Percentiles rank a stretch among this genome's conserved stretches.
phyloP scores from a whole-genome alignment of 92 coral and sea anemone species.

The Porites cylindrica region DNA sequence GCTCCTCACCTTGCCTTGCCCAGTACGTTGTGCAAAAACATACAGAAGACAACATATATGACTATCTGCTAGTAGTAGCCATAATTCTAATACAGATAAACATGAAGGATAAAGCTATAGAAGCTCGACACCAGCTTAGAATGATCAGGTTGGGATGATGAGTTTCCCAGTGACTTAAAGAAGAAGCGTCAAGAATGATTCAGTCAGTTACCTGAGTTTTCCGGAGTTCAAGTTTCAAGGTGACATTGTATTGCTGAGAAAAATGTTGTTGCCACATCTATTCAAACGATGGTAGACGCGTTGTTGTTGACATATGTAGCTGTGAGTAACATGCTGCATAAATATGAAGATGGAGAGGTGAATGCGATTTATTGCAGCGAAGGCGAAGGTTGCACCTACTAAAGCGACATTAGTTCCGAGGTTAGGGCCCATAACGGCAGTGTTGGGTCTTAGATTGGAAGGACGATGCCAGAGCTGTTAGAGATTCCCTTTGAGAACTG shows the following conservation, averaged over 20 bases:
- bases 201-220: slow-evolving; percentile 7
- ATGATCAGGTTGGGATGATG: slow-evolving; percentile 3
- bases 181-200: slow-evolving; percentile 40
- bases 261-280: neutral
- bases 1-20: no score
- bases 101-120: no score
- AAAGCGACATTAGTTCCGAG: slow-evolving; percentile 33
- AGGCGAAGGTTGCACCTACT: slow-evolving; percentile 71
- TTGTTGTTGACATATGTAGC: slow-evolving; percentile 56
- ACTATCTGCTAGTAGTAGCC: no score
- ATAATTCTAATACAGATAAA: no score
- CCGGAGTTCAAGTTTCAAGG: slow-evolving; percentile 22
- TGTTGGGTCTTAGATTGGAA: slow-evolving; percentile 59
- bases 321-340: slow-evolving; percentile 48
- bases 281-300: slow-evolving; percentile 69
- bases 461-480: slow-evolving; percentile 47
- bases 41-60: no score
- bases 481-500: slow-evolving; percentile 18
- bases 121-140: no score
- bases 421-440: slow-evolving; percentile 63
- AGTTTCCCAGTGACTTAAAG: slow-evolving; percentile 42
- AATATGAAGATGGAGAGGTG: slow-evolving; percentile 47
- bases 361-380: slow-evolving; percentile 65
- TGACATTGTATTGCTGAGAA: neutral
- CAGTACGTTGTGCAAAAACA: no score